Evolutionary conservation across 2,888 invertebrate species (phyloP), one percentile per base, ranked within the genome.

Genomic region (Agrochola lychnidis): DNA sequence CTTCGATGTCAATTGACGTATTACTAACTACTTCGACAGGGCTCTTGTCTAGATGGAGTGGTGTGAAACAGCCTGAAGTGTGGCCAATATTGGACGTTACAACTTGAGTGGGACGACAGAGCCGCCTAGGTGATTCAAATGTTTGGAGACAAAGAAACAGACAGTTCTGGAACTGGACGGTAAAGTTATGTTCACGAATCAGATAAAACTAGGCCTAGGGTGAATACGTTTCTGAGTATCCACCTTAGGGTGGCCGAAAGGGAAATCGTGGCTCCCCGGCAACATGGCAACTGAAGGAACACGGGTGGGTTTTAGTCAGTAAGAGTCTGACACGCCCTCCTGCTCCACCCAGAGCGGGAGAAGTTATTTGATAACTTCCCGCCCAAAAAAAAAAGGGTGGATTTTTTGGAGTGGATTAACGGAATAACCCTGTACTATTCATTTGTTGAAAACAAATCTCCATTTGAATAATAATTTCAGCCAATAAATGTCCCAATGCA

Each of bases 1-100:
- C 83, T 78, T 78, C 12, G 4, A 57, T 61, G 64, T 61, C 63
- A 42, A 81, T 57, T 63, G 82, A 81, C 19, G 22, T 57, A 69
- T 69, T 42, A 48, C 72, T 69, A 83, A 36, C 71, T 69, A 66
- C 48, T 63, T 61, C 14, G 42, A 83, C 42, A 40, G 30, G 36
- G 42, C 83, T 72, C 83, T 70, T 59, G 64, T 72, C 76, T 68
- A 1, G 12, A 25, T 75, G 25, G 1, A 68, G 51, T 10, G 25
- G 10, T 14, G 14, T 59, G 2, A 25, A 68, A 53, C 22, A 59
- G 1, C 9, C 48, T 64, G 19, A 64, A 82, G 82, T 69, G 68
- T 69, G 45, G 16, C 82, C 56, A 82, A 76, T 42, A 76, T 56
- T 76, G 64, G 56, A 48, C 79, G 73, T 59, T 45, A 61, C 59